Evolutionary conservation across 2,797 vertebrate genomes (phyloP).

Genomic region (Enteromius afrohamiltoni): DNA sequence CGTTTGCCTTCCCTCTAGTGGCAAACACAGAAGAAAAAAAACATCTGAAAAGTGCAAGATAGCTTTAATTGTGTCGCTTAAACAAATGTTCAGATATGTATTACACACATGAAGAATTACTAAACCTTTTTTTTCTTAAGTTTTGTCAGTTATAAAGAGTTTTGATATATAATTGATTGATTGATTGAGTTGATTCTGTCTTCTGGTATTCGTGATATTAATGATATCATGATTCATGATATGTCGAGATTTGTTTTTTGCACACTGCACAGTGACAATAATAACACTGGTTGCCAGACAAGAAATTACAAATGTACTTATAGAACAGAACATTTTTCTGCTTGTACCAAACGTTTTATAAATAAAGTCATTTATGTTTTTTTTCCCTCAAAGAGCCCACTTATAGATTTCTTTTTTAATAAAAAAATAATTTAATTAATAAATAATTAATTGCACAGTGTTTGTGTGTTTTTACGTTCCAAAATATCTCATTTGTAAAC

Average conservation of each 20-base stretch:
- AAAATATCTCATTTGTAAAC: background rate
- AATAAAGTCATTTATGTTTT: background rate
- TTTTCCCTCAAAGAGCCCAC: too few relatives aligned
- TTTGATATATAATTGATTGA: too few relatives aligned
- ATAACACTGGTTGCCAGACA: background rate
- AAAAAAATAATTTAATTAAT: too few relatives aligned
- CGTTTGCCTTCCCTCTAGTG: slow-evolving; percentile 35
- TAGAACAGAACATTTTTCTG: background rate
- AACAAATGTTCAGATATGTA: background rate
- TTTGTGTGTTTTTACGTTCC: background rate
- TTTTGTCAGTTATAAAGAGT: too few relatives aligned
- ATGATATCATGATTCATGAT: too few relatives aligned
- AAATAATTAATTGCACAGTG: too few relatives aligned
- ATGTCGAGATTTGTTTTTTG: background rate
- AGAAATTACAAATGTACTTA: background rate
- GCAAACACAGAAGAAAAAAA: background rate
- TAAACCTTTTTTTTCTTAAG: too few relatives aligned
- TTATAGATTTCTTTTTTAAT: too few relatives aligned
- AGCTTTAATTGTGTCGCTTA: background rate
- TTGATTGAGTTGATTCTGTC: too few relatives aligned
- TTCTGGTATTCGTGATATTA: background rate
- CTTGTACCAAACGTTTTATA: background rate
- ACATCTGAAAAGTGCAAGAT: background rate
- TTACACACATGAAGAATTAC: background rate
- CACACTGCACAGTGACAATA: background rate